Evolutionary conservation across 2,113 vertebrate species (phyloP).

Genomic region (Vicugna pacos): DNA sequence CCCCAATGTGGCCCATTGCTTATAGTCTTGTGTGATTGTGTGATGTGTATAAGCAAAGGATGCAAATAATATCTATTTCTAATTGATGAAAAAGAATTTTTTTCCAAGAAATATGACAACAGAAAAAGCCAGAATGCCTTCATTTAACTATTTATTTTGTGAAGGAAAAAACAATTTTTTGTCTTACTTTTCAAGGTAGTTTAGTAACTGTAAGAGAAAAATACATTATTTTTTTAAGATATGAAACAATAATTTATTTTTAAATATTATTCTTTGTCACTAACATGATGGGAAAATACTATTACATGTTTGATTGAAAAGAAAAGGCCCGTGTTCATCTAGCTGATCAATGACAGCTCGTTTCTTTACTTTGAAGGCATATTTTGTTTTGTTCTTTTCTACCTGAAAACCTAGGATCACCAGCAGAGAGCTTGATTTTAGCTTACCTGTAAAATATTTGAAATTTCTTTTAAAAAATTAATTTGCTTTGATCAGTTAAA

Average conservation of each 20-base stretch:
- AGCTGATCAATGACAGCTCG: conserved; percentile 42
- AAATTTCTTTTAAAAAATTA: background rate
- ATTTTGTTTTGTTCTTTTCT: background rate
- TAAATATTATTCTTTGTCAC: background rate
- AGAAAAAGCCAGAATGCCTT: background rate
- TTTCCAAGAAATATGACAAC: background rate
- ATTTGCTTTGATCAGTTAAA: background rate
- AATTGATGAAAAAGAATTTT: background rate
- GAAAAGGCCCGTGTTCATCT: background rate
- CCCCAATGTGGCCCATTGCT: background rate
- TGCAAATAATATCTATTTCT: background rate
- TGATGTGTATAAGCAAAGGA: background rate
- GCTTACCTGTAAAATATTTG: background rate
- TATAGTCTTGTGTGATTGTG: background rate
- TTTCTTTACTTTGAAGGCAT: background rate
- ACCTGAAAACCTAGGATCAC: background rate
- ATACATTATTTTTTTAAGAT: background rate
- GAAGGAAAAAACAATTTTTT: background rate
- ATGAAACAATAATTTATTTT: conserved; percentile 55
- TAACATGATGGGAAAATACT: conserved; percentile 22
- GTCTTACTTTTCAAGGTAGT: background rate
- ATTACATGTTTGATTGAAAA: conserved; percentile 15
- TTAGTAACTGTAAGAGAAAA: background rate
- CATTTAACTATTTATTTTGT: background rate
- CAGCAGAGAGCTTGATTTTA: background rate